Evolutionary conservation across 53 echinoderm and acorn worm genomes (phyloP), one percentile per base, ranked within the genome.

Genomic region (Henricia sp.): DNA sequence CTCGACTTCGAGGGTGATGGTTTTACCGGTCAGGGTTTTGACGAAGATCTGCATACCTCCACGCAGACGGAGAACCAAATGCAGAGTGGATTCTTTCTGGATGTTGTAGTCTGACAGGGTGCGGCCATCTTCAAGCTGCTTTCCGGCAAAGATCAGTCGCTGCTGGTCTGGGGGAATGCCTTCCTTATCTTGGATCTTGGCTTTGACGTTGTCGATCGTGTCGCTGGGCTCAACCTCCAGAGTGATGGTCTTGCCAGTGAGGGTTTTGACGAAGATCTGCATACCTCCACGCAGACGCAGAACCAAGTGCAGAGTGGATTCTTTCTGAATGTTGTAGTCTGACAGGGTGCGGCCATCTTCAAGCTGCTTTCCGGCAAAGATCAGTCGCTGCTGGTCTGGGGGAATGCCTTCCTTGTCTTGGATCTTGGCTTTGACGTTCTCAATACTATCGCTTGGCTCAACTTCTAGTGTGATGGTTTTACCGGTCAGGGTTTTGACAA

Each of bases 191-290:
- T 95, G 95, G 74, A 95, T 95, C 60, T 93, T 93, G 30, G 93
- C 86, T 51, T 93, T 93, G 55, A 93, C 93, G 71, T 93, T 93
- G 67, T 95, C 95, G 24, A 95, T 95, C 62, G 90, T 90, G 71
- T 95, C 95, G 39, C 90, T 90, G 63, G 95, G 95, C 76, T 95
- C 92, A 89, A 95, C 95, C 95, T 95, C 89, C 26, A 94, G 84
- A 64, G 89, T 92, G 86, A 92, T 92, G 64, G 92, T 92, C 82
- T 91, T 93, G 89, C 93, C 93, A 26, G 93, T 93, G 32, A 93
- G 93, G 71, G 93, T 93, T 36, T 93, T 93, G 77, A 93, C 93
- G 65, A 93, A 93, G 72, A 90, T 90, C 78, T 93, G 93, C 87
- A 93, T 93, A n/a, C n/a, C n/a, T n/a, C n/a, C n/a, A n/a, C n/a